phyloP scores from a whole-genome alignment of 1,140 invertebrate genomes.

The Temnothorax longispinosus region DNA sequence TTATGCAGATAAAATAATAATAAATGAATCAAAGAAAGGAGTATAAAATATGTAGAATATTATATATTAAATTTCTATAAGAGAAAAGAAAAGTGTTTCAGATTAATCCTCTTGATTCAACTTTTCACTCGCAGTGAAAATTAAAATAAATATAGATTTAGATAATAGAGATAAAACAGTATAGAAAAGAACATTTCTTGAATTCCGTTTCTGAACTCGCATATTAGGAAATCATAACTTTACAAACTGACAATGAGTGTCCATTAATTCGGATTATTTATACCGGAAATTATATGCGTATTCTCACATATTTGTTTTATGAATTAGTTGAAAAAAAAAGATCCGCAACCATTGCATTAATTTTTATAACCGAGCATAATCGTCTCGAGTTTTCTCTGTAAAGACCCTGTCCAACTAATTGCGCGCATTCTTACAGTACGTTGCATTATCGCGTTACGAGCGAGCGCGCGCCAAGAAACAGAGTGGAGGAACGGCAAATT shows the following conservation, averaged over 20 bases:
- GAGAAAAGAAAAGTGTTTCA: not conserved
- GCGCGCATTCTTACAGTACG: constrained; percentile 30
- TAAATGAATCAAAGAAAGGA: no score
- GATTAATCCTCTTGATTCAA: not conserved
- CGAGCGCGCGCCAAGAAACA: constrained; percentile 42
- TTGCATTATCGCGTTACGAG: constrained; percentile 39
- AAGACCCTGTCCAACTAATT: constrained; percentile 18
- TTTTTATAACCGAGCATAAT: constrained; percentile 12
- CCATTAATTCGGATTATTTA: not conserved
- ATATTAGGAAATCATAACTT: not conserved
- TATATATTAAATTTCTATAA: not conserved
- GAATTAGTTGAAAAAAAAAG: not conserved
- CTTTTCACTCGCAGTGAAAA: not conserved
- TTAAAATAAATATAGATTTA: not conserved
- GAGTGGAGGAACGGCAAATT: constrained; percentile 76
- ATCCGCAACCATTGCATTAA: not conserved
- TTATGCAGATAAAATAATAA: no score
- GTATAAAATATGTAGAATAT: not conserved
- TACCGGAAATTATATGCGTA: not conserved
- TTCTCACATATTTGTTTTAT: not conserved
- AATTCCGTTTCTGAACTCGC: not conserved
- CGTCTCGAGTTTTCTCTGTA: constrained; percentile 9
- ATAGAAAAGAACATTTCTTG: not conserved
- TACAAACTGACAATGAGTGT: not conserved
- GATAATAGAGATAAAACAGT: not conserved